Evolutionary conservation across 30 jellyfish, hydroid and myxozoan species (phyloP).

Genomic region (Cassiopea xamachana): DNA sequence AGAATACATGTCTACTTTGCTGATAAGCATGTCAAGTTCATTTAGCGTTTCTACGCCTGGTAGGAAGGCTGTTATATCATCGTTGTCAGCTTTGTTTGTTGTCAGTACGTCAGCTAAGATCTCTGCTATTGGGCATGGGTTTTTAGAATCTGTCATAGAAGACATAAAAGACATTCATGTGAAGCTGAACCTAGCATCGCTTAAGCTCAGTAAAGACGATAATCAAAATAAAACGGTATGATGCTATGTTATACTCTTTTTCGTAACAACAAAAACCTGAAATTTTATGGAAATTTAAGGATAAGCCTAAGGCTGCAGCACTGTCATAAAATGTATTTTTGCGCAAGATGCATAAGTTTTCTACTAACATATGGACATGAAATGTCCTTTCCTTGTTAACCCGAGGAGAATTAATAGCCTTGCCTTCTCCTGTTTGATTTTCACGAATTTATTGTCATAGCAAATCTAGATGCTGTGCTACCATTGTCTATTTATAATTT

Average conservation of each 20-base stretch:
- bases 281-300: too few species aligned
- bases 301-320: too few species aligned
- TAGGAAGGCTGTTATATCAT: slow-evolving; percentile 24
- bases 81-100: slow-evolving; percentile 52
- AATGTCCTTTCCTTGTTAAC: too few species aligned
- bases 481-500: too few species aligned
- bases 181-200: slow-evolving; percentile 65
- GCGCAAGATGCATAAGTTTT: too few species aligned
- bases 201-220: slow-evolving; percentile 40
- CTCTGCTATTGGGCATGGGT: slow-evolving; percentile 68
- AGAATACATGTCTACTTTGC: slow-evolving; percentile 14
- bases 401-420: too few species aligned
- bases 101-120: slow-evolving; percentile 45
- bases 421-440: too few species aligned
- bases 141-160: slow-evolving; percentile 70
- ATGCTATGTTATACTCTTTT: neutral
- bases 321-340: too few species aligned
- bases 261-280: neutral
- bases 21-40: neutral
- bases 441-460: too few species aligned
- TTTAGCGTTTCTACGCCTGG: slow-evolving; percentile 17
- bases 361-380: too few species aligned
- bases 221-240: slow-evolving; percentile 48
- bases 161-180: slow-evolving; percentile 79
- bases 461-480: too few species aligned